Base-by-base conservation (phyloP, 1,140 invertebrate species). In the Epicauta chinensis region DNA sequence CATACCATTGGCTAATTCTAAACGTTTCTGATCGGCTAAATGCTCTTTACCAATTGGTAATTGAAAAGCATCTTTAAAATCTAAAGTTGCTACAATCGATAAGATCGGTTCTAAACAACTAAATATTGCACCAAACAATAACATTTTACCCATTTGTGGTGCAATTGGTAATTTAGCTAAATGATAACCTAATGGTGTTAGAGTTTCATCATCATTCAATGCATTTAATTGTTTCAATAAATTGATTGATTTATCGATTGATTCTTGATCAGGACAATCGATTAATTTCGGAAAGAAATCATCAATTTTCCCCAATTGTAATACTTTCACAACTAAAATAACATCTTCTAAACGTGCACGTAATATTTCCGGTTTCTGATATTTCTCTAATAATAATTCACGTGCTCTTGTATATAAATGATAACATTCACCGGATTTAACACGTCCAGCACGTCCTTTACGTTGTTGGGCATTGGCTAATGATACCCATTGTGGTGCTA, bases 181-280 rank as follows among this genome's bases (percentile, higher is more conserved):
- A 69, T 96, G 92, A 76, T 87, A 89, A 2, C 93, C 93, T 0
- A 96, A 73, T 0, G 92, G 91, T 0, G 92, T 93, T 3, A 96
- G 73, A 30, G 77, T 77, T 70, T 90, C 89, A n/a, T 75, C 64
- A 0, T 75, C 64, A 66, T 93, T 86, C 15, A 97, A 64, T 0
- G 91, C 91, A 61, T 89, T 87, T 56, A 93, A 75, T 36, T 74
- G 69, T 56, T 73, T 68, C 5, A 89, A 68, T 53, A 86, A 71
- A 23, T 78, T 63, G 3, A 87, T 55, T 4, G 88, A 83, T 37
- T 79, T 58, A 3, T 77, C 63, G 2, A 91, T 75, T 1, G 84
- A 77, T 61, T 77, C 72, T 5, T 68, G 46, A 46, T 80, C 73
- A 3, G 90, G 89, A 0, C 84, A 77, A 72, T 90, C 78, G 70